A percentile compares a stretch with the other conserved stretches of the same genome.
These are phyloP conservation scores for Martes flavigula DNA, from an alignment of 2,797 vertebrate genomes.

Conservation along the genomic window DNA sequence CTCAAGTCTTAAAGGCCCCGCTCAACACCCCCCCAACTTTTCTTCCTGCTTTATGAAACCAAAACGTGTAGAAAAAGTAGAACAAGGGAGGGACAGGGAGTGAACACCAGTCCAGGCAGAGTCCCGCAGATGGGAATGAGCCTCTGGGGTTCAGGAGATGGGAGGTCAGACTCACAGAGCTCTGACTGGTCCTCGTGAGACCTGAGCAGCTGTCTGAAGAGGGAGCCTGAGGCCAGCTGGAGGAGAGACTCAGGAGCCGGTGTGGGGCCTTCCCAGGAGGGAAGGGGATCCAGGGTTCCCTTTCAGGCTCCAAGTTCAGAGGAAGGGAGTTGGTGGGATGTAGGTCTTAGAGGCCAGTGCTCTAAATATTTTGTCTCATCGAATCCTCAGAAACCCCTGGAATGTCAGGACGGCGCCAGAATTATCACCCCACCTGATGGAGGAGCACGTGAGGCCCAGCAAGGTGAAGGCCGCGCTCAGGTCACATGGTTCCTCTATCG, in stretches of 20 bases:
- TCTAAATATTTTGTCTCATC: too few species aligned
- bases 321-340: neutral
- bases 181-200: fast-evolving
- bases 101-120: neutral
- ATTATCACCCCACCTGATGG: neutral
- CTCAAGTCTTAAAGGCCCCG: neutral
- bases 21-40: neutral
- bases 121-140: neutral
- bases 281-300: neutral
- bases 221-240: neutral
- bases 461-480: neutral
- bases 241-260: neutral
- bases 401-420: neutral
- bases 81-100: neutral
- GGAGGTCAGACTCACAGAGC: too few species aligned
- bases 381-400: neutral
- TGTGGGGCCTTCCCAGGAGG: neutral
- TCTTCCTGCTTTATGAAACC: neutral
- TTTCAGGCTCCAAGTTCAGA: neutral
- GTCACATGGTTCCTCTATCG: neutral
- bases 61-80: neutral
- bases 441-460: neutral
- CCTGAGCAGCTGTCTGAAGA: neutral
- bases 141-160: neutral
- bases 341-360: neutral